Conservation (phyloP, 2,888 invertebrate genomes). For the Alloscopus bannaensis region DNA sequence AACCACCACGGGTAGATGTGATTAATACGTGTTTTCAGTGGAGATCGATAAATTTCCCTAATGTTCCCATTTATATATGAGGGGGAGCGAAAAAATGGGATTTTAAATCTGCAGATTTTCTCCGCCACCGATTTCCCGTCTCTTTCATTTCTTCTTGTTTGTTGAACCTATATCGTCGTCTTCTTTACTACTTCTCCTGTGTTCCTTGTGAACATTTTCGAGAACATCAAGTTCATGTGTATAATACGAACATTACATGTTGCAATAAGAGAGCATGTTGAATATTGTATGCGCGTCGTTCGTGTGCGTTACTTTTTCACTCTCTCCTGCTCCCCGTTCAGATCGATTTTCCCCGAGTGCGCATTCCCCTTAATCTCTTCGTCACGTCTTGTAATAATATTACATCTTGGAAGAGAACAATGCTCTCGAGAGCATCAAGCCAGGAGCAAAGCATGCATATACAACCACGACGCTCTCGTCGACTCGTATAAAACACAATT, state of each 20-base stretch:
- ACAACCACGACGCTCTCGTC: no score
- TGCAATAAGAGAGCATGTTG: constrained; percentile 4
- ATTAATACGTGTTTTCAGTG: constrained; percentile 68
- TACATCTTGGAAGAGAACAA: constrained; percentile 27
- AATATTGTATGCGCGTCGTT: no score
- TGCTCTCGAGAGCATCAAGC: not conserved
- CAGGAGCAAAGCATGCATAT: no score
- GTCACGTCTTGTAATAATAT: constrained; percentile 41
- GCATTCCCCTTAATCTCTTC: constrained; percentile 72
- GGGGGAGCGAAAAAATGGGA: constrained; percentile 72
- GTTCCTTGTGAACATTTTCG: constrained; percentile 5
- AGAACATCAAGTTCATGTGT: not conserved
- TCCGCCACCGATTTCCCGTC: constrained; percentile 67
- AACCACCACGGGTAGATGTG: no score
- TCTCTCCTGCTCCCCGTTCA: no score
- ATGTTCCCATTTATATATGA: constrained; percentile 72
- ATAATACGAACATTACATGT: constrained; percentile 19
- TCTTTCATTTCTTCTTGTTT: constrained; percentile 28
- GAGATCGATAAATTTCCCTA: constrained; percentile 73
- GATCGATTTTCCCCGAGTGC: constrained; percentile 72
- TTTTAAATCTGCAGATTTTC: constrained; percentile 73
- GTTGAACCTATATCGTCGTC: not conserved
- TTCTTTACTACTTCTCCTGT: no score
- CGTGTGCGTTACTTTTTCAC: no score
- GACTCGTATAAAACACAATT: no score